Conservation (phyloP, 2,113 vertebrate genomes). For the Vicugna pacos region DNA sequence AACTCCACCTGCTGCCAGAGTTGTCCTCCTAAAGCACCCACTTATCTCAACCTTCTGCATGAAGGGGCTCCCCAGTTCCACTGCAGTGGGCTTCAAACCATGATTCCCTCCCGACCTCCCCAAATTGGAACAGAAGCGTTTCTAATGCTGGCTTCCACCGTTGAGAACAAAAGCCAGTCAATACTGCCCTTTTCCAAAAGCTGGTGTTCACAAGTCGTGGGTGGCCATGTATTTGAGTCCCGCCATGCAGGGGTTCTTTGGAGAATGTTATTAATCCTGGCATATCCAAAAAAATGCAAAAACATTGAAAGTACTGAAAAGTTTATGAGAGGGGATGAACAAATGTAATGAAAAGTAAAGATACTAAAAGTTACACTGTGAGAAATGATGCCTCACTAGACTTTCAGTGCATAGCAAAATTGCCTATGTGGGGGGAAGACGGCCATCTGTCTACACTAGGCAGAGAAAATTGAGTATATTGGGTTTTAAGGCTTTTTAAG, state of each 20-base stretch:
- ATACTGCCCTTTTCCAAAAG: not conserved
- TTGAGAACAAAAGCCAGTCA: not conserved
- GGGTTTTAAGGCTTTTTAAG: not conserved
- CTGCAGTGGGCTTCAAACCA: not conserved
- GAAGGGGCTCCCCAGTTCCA: not conserved
- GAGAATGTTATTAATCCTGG: not conserved
- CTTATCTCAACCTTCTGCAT: not conserved
- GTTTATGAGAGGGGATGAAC: not conserved
- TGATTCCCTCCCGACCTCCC: not conserved
- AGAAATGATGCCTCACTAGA: not conserved
- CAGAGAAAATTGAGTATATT: not conserved
- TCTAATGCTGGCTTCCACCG: not conserved
- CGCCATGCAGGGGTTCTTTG: not conserved
- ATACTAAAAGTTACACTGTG: not conserved
- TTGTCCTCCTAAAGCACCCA: not conserved
- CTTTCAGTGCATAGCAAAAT: not conserved
- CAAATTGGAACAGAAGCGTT: not conserved
- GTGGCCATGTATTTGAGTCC: not conserved
- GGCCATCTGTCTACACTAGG: not conserved
- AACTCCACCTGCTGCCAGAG: not conserved
- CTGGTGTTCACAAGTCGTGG: not conserved
- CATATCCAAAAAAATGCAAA: not conserved
- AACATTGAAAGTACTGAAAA: not conserved
- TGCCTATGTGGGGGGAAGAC: not conserved
- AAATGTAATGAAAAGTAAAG: not conserved